A percentile compares a stretch with the other conserved stretches of the same genome.
Conservation (phyloP, 2,797 vertebrate species). For the Periparus ater region DNA sequence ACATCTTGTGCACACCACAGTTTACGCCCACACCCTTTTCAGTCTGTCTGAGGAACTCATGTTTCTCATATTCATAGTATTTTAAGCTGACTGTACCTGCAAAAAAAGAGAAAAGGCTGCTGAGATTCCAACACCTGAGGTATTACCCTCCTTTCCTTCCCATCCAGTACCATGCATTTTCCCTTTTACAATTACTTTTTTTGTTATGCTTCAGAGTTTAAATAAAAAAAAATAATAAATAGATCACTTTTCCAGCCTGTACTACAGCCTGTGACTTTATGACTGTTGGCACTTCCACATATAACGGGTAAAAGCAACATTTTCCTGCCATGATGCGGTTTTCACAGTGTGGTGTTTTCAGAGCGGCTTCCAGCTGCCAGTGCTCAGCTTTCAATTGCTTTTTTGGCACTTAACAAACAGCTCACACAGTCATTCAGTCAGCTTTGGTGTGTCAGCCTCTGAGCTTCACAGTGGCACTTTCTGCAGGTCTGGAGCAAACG, state of each 20-base stretch:
- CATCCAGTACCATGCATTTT: neutral
- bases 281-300: neutral
- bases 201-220: neutral
- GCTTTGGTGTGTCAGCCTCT: neutral
- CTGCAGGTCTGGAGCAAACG: neutral
- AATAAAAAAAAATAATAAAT: neutral
- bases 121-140: neutral
- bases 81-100: neutral
- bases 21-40: neutral
- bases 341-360: conserved; percentile 64
- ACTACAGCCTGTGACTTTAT: neutral
- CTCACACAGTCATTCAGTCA: neutral
- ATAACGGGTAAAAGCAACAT: neutral
- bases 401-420: conserved; percentile 49
- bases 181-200: neutral
- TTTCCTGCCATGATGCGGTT: neutral
- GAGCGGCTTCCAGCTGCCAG: neutral
- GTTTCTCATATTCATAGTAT: neutral
- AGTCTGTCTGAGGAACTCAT: neutral
- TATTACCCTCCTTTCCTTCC: neutral
- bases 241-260: neutral
- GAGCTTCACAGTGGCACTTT: conserved; percentile 21
- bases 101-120: neutral
- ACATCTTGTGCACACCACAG: neutral
- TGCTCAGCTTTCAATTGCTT: neutral